Evolutionary conservation across 2,113 vertebrate species (phyloP), one percentile per base, ranked within the genome.

Genomic region (Redunca redunca): DNA sequence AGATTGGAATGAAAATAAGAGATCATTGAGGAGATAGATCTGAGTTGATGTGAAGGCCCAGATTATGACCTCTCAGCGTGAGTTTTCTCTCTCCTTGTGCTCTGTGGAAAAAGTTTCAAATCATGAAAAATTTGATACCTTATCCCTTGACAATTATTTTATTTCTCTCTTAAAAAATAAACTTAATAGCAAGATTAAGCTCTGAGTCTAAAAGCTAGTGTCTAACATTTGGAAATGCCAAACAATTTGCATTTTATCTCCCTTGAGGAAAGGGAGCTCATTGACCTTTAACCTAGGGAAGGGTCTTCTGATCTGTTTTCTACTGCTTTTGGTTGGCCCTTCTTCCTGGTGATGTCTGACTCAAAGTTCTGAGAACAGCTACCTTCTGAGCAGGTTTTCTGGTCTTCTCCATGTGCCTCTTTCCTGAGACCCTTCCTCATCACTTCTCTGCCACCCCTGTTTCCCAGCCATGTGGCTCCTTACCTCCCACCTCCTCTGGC

Each of bases 241-340:
- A 46, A 11, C 30, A 74, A 0, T 89, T 95, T 90, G 46, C 7
- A 2, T 93, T 97, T 97, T 96, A 93, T 94, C 67, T 96, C 71
- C 83, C 57, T 74, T 13, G 53, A 96, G 86, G 98, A 97, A 98
- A 93, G 95, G 95, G 90, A 98, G 95, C 92, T 94, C 84, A 94
- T 82, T 95, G 95, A 98, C 97, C 97, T 98, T 97, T 98, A 97
- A 94, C 98, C 96, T 97, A 23, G 88, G n/a, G 3, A 0, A 78
- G 64, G 85, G 52, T 97, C 97, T 98, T 97, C 96, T 97, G 5
- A 28, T 60, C 52, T 82, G 19, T 96, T 71, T 98, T 98, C 96
- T 96, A 93, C 97, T 97, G 88, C 95, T 97, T 71, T 92, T 94
- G 88, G 50, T 19, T 95, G 90, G 97, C 46, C 48, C 60, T 98